A percentile compares a stretch with the other conserved stretches of the same genome.
These are phyloP conservation scores for Sternarchorhynchus goeldii DNA, from an alignment of 2,797 vertebrate genomes.

Conservation along the genomic window DNA sequence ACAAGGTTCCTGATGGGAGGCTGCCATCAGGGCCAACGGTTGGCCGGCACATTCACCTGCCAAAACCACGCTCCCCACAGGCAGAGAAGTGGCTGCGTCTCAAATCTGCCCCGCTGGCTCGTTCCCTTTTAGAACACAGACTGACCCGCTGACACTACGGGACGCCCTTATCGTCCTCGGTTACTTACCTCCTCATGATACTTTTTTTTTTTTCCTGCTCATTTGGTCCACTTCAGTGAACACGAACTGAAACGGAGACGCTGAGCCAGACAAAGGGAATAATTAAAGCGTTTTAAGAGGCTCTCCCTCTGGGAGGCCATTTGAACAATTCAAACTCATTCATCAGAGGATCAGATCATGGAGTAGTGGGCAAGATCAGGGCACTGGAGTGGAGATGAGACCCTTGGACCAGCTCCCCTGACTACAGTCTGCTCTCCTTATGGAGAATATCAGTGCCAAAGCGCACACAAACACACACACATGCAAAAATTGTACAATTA, in stretches of 20 bases:
- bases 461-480: neutral
- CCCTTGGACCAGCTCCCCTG: conserved; percentile 28
- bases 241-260: conserved; percentile 3
- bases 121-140: conserved; percentile 16
- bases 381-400: conserved; percentile 26
- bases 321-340: conserved; percentile 24
- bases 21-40: conserved; percentile 30
- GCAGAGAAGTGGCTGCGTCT: conserved; percentile 11
- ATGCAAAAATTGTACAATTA: too few relatives aligned
- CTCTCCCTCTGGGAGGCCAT: conserved; percentile 14
- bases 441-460: conserved; percentile 41
- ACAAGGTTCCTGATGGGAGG: conserved; percentile 42
- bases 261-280: conserved; percentile 21
- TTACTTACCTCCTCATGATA: conserved; percentile 33
- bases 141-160: conserved; percentile 30
- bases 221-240: conserved; percentile 24
- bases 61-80: conserved; percentile 5
- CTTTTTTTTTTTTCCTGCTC: conserved; percentile 25
- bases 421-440: conserved; percentile 31
- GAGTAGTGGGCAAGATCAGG: conserved; percentile 31
- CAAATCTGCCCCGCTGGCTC: conserved; percentile 40
- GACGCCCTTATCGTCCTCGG: conserved; percentile 23
- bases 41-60: conserved; percentile 11
- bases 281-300: conserved; percentile 31
- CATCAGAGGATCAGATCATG: neutral